Evolutionary conservation across 2,888 invertebrate species (phyloP), one percentile per base, ranked within the genome.

Genomic region (Caenorhabditis panamensis): DNA sequence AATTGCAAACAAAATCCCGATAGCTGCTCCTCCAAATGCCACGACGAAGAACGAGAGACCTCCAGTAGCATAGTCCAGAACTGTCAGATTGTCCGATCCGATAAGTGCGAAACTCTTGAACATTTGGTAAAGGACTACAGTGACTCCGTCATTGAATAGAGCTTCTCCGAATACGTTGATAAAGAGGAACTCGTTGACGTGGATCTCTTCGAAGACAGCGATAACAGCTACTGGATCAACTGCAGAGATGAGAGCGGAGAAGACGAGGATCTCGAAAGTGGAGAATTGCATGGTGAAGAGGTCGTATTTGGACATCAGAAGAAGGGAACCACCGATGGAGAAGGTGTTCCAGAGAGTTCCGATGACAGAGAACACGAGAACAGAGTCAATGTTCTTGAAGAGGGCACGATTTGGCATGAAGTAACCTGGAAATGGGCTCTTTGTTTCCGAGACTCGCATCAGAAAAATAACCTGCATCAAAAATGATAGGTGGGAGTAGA

Each of bases 161-260:
- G 97, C 97, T 92, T 98, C 98, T 61, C 98, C 98, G 92, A 98
- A 98, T 59, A 98, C 97, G 81, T 98, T 96, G 91, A 98, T 97
- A 92, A 98, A 97, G 82, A 98, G 94, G 87, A 97, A 95, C 93
- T 98, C 97, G 92, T 97, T 96, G 86, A 98, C 97, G 91, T 97
- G 97, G 54, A 86, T 84, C 64, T 87, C 87, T 59, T 86, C 84
- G 58, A 87, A 87, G 11, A 85, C 81, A 0, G 85, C 86, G 59
- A 86, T 86, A 2, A 86, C 86, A 0, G 87, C 86, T 0, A 84
- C 86, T 5, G 86, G 86, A 82, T 86, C 86, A 28, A 86, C 86
- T 0, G 86, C 86, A 0, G 86, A 86, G 28, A 86, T 86, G 8
- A 86, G 73, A 1, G 86, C 82, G 9, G 84, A 82, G 61, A 86